Percentiles rank a stretch among this genome's conserved stretches.
Conservation (phyloP, 2,888 invertebrate genomes). For the Hirtodrosophila cameraria region DNA sequence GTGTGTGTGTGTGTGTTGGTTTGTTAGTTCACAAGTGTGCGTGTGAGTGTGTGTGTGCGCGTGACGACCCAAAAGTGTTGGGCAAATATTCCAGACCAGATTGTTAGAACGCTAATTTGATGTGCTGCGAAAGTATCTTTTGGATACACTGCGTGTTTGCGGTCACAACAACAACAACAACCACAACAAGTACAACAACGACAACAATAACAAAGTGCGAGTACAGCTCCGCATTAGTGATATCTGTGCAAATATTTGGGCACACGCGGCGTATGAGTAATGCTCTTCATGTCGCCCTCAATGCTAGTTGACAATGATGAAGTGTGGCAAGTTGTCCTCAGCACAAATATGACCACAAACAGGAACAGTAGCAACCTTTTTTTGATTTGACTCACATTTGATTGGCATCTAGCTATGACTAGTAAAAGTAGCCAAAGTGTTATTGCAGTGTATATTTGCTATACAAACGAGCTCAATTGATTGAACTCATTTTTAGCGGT, state of each 20-base stretch:
- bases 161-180: slow-evolving; percentile 33
- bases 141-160: slow-evolving; percentile 33
- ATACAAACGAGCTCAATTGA: too few species aligned
- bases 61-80: slow-evolving; percentile 56
- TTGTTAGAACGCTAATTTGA: slow-evolving; percentile 54
- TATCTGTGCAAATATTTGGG: slow-evolving; percentile 63
- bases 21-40: slow-evolving; percentile 10
- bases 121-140: slow-evolving; percentile 53
- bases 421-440: neutral
- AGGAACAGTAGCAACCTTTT: neutral
- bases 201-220: too few species aligned
- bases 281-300: slow-evolving; percentile 13
- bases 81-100: slow-evolving; percentile 50
- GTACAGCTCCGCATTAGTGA: slow-evolving; percentile 42
- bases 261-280: slow-evolving; percentile 67
- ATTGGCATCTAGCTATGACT: neutral
- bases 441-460: too few species aligned
- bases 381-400: too few species aligned
- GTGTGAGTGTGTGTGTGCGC: slow-evolving; percentile 10
- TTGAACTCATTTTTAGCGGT: too few species aligned
- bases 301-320: slow-evolving; percentile 46
- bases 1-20: slow-evolving; percentile 15
- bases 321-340: slow-evolving; percentile 11
- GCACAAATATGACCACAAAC: neutral
- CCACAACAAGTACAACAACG: too few species aligned